Evolutionary conservation across 2,797 vertebrate species (phyloP), one percentile per base, ranked within the genome.

Genomic region (Sciurus vulgaris): DNA sequence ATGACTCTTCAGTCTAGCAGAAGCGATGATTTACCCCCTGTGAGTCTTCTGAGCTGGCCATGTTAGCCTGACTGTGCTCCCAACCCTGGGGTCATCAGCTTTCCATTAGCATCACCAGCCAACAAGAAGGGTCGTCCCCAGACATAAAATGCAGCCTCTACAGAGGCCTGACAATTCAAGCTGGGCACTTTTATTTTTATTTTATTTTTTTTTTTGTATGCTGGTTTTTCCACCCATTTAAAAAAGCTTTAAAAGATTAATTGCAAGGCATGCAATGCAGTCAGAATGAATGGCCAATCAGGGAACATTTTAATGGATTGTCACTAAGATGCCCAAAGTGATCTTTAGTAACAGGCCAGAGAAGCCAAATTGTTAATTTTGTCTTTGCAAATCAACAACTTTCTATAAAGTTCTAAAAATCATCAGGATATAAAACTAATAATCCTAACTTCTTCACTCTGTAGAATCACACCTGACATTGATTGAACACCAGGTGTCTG

Each of bases 321-420:
- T 93, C 83, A 86, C 56, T 86, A 65, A 95, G 82, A 91, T 59
- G 77, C 30, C 13, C 74, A 84, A 78, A 93, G n/a, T 93, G 65
- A 56, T 83, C 69, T 93, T 91, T 83, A 72, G 70, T 85, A 88
- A 65, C 1, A 51, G 26, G 24, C 35, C 74, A 95, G 54, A 74
- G 22, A 28, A 74, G 44, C 10, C 30, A 86, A 93, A 56, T 76
- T 59, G 24, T 88, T 82, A 79, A 93, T 73, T 88, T 69, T 73
- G 33, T 79, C 86, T 74, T 79, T 82, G 47, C 11, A 92, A 51
- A 24, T 76, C 76, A 83, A 81, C 14, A 86, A 13, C 30, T 95
- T 87, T 77, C 15, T 73, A 44, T 33, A n/a, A 93, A 63, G 38
- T 91, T 67, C 77, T 63, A 35, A 91, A 87, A 77, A n/a, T 38